Evolutionary conservation across 2,113 vertebrate genomes (phyloP).

Genomic region (Hepsetus odoe): DNA sequence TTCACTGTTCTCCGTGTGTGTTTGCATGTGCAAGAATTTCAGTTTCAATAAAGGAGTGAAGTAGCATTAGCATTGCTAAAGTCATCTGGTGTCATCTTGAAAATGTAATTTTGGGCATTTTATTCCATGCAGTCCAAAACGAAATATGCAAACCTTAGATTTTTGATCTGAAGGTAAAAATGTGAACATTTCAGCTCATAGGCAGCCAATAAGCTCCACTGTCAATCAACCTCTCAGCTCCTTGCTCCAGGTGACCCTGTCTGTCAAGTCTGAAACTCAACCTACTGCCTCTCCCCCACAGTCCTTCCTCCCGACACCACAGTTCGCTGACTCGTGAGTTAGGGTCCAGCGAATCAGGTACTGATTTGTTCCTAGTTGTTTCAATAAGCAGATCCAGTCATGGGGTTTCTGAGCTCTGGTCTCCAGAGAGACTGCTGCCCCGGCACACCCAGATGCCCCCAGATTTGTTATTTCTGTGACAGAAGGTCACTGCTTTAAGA

Average conservation of each 20-base stretch:
- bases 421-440: background rate
- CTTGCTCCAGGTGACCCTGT: background rate
- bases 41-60: too few species aligned
- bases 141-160: background rate
- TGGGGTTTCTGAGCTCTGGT: conserved; percentile 6
- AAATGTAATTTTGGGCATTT: too few species aligned
- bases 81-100: too few species aligned
- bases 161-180: background rate
- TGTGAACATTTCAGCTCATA: background rate
- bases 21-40: too few species aligned
- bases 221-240: background rate
- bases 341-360: background rate
- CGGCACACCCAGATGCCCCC: conserved; percentile 28
- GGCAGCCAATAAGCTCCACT: background rate
- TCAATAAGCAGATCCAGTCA: conserved; percentile 30
- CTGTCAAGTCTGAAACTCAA: background rate
- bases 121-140: background rate
- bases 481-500: conserved; percentile 32
- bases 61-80: too few species aligned
- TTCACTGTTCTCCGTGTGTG: too few species aligned
- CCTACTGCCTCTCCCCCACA: background rate
- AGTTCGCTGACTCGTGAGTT: background rate
- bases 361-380: conserved; percentile 22
- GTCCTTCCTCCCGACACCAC: background rate
- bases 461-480: conserved; percentile 39